phyloP scores from a whole-genome alignment of 1,140 invertebrate genomes.

The Dinoponera quadriceps region DNA sequence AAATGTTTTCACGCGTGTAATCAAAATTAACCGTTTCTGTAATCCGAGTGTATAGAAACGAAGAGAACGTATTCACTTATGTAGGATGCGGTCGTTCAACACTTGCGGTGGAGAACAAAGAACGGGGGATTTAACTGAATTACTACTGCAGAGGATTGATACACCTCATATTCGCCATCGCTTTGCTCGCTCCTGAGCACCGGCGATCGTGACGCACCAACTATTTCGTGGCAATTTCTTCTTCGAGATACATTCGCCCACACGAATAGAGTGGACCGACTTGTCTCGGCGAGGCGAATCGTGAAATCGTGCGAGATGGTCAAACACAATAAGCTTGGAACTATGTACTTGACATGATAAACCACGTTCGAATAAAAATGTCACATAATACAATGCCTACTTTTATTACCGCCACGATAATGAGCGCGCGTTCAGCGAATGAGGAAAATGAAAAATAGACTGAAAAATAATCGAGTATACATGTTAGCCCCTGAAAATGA shows the following conservation, averaged over 20 bases:
- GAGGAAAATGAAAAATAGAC: no score
- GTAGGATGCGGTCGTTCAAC: slow-evolving; percentile 5
- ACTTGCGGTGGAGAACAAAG: slow-evolving; percentile 18
- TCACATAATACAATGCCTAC: slow-evolving; percentile 56
- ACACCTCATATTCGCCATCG: not conserved
- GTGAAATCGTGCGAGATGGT: slow-evolving; percentile 66
- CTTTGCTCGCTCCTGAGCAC: slow-evolving; percentile 44
- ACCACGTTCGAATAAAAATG: slow-evolving; percentile 73
- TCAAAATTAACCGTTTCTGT: no score
- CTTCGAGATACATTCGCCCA: slow-evolving; percentile 40
- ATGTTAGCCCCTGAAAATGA: no score
- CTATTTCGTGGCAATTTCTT: slow-evolving; percentile 53
- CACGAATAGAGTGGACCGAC: slow-evolving; percentile 26
- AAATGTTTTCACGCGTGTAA: no score
- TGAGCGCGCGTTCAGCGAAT: no score
- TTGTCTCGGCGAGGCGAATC: slow-evolving; percentile 30
- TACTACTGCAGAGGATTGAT: not conserved
- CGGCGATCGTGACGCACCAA: slow-evolving; percentile 46
- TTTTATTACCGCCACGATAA: slow-evolving; percentile 11
- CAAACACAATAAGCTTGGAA: slow-evolving; percentile 70
- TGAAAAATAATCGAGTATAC: no score
- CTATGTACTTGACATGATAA: slow-evolving; percentile 68
- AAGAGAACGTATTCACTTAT: slow-evolving; percentile 35
- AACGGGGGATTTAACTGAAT: not conserved
- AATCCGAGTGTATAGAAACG: slow-evolving; percentile 6